Conservation (phyloP, 2,113 vertebrate genomes). For the Mormyrus lacerda region DNA sequence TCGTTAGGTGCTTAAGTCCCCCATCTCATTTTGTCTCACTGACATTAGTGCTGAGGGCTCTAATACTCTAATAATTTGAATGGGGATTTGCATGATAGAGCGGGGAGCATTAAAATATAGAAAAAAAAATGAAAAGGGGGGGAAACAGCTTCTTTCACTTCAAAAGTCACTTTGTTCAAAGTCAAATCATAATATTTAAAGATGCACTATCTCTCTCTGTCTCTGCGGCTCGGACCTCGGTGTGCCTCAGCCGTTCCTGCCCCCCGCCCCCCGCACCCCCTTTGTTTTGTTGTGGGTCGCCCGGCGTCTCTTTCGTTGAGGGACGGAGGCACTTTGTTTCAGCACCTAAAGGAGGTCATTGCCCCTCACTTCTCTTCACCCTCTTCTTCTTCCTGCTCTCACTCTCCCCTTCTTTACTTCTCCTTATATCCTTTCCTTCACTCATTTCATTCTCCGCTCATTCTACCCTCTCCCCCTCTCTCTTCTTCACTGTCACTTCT, state of each 20-base stretch:
- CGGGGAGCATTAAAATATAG: conserved; percentile 99
- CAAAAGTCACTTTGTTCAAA: conserved; percentile 99
- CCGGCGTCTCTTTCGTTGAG: not conserved
- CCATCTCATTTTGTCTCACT: conserved; percentile 99
- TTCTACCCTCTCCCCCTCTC: not conserved
- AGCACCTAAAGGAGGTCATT: not conserved
- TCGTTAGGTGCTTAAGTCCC: conserved; percentile 99
- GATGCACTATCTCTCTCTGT: conserved; percentile 52
- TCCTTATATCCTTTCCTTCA: conserved; percentile 33
- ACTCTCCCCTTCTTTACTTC: conserved; percentile 24
- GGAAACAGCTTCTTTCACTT: conserved; percentile 81
- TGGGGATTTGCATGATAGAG: conserved; percentile 99
- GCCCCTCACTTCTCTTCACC: not conserved
- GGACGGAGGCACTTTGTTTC: not conserved
- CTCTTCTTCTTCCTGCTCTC: not conserved
- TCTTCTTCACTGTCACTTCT: conserved; percentile 25
- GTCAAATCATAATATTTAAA: conserved; percentile 91
- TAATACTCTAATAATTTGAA: conserved; percentile 99
- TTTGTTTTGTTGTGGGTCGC: conserved; percentile 21
- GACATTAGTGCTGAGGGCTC: conserved; percentile 99
- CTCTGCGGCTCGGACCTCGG: conserved; percentile 50
- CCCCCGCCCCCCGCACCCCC: conserved; percentile 4
- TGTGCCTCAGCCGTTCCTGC: conserved; percentile 41
- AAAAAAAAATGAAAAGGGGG: conserved; percentile 63
- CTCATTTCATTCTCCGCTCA: not conserved